Conservation (phyloP, 2,888 invertebrate genomes). For the Diachrysia chrysitis region DNA sequence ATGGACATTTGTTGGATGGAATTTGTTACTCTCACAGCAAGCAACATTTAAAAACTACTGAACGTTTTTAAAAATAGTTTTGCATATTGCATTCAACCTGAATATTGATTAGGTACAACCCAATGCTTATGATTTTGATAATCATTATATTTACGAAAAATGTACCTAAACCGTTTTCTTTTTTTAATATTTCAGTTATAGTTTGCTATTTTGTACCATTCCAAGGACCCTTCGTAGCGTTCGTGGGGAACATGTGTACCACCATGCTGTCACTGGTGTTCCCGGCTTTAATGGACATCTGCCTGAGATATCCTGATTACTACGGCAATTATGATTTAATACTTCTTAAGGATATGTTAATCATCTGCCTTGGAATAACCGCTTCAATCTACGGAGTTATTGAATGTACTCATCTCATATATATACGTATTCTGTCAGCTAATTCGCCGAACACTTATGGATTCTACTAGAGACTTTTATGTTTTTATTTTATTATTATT, state of each 20-base stretch:
- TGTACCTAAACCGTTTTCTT: too few relatives aligned
- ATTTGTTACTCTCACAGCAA: too few relatives aligned
- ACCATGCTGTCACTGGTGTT: constrained; percentile 73
- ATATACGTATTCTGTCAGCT: constrained; percentile 62
- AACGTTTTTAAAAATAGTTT: too few relatives aligned
- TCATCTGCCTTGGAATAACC: constrained; percentile 65
- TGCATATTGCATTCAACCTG: too few relatives aligned
- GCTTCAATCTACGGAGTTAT: constrained; percentile 65
- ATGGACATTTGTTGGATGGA: too few relatives aligned
- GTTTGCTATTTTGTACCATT: constrained; percentile 71
- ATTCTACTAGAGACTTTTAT: constrained; percentile 26
- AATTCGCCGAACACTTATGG: constrained; percentile 57
- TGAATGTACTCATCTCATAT: constrained; percentile 68
- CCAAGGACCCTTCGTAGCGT: constrained; percentile 78
- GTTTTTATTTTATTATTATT: background rate
- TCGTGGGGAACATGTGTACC: constrained; percentile 77
- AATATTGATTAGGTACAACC: too few relatives aligned
- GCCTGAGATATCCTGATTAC: constrained; percentile 71
- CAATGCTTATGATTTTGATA: too few relatives aligned
- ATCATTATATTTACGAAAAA: too few relatives aligned
- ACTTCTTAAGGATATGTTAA: constrained; percentile 66
- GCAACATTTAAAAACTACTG: too few relatives aligned
- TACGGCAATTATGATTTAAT: constrained; percentile 66
- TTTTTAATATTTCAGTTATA: constrained; percentile 68
- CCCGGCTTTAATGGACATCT: constrained; percentile 77